Evolutionary conservation across 2,113 vertebrate genomes (phyloP), one percentile per base, ranked within the genome.

Genomic region (Kryptolebias marmoratus): DNA sequence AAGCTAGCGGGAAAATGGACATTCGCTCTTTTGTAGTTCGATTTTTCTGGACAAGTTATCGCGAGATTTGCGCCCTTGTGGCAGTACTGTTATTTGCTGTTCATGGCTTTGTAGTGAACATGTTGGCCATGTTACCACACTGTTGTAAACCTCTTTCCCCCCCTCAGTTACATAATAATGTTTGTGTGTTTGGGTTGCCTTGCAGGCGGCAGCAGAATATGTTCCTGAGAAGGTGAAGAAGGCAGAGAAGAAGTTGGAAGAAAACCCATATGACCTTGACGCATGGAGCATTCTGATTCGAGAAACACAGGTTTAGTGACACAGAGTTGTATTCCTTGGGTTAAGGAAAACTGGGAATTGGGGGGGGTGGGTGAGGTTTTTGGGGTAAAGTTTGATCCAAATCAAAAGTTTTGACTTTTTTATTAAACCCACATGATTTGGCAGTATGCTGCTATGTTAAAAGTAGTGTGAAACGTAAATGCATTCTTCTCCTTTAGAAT

Each of bases 281-380:
- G 97, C 98, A 93, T 99, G 97, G 98, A 99, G 97, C 97, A 99
- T 99, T 97, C 98, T 99, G 96, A 99, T 99, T 98, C 97, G 98
- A 97, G 98, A 99, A 96, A 97, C 98, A 98, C 98, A 99, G 98
- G 98, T 99, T 99, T 99, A 99, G 97, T 99, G 96, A 97, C 93
- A 96, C 96, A 98, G 97, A 96, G 96, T 99, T 99, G 97, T 95
- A 95, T 99, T 98, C 93, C 93, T 96, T 87, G 94, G 93, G 90
- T 82, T 90, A 81, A 90, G 80, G 48, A 83, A 84, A 53, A 80
- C 53, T 86, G 88, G 88, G 89, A 13, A 42, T 64, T 48, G 18
- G 85, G 85, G 83, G 91, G 88, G 47, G 44, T 71, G 64, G 13
- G 68, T 22, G 22, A 22, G 22, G 22, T 22, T 22, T 31, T 28